A percentile compares a stretch with the other conserved stretches of the same genome.
Conservation (phyloP, 2,888 invertebrate genomes). For the Hydrotaea cyrtoneurina region DNA sequence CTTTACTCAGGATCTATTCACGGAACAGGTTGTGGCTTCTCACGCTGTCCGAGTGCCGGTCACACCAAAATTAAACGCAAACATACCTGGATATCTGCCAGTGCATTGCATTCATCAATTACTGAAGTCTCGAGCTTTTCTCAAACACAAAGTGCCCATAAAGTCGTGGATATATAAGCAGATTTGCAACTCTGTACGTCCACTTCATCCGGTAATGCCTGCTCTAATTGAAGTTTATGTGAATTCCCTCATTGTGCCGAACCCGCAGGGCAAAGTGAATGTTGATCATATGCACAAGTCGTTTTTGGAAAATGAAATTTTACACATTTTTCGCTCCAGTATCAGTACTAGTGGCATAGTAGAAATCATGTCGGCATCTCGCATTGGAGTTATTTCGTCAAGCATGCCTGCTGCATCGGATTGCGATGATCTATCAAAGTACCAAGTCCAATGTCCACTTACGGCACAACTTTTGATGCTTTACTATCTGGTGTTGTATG, state of each 20-base stretch:
- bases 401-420: slow-evolving; percentile 68
- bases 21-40: slow-evolving; percentile 97
- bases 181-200: slow-evolving; percentile 93
- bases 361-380: slow-evolving; percentile 68
- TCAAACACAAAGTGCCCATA: slow-evolving; percentile 97
- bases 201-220: slow-evolving; percentile 95
- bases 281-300: slow-evolving; percentile 94
- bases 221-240: slow-evolving; percentile 97
- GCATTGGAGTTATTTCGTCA: slow-evolving; percentile 73
- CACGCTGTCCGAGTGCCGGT: slow-evolving; percentile 98
- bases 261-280: slow-evolving; percentile 78
- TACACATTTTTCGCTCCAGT: slow-evolving; percentile 88
- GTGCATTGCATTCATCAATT: slow-evolving; percentile 98
- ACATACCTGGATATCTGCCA: slow-evolving; percentile 94
- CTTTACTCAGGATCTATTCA: slow-evolving; percentile 97
- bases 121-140: slow-evolving; percentile 95
- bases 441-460: slow-evolving; percentile 82
- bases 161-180: slow-evolving; percentile 98
- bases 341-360: slow-evolving; percentile 73
- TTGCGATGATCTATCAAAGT: slow-evolving; percentile 83
- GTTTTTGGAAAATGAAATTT: slow-evolving; percentile 93
- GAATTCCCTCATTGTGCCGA: slow-evolving; percentile 90
- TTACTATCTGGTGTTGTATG: slow-evolving; percentile 95
- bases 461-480: slow-evolving; percentile 94
- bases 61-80: slow-evolving; percentile 92